These are phyloP conservation scores for Pteromalus puparum DNA, from an alignment of 1,140 invertebrate species.

Conservation along the genomic window DNA sequence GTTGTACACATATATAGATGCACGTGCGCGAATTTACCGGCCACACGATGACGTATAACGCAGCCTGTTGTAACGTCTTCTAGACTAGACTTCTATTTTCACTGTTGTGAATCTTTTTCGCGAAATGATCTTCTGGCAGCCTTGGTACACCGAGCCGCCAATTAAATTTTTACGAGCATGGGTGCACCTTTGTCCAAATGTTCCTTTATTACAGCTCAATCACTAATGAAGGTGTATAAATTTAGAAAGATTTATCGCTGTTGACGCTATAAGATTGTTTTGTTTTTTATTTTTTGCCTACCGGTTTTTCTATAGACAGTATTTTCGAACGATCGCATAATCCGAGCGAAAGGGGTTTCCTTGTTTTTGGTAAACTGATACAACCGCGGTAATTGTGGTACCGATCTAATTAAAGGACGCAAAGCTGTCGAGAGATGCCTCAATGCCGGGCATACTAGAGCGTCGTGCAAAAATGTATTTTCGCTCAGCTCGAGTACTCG, in stretches of 20 bases:
- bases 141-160: neutral
- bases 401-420: neutral
- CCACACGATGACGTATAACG: conserved; percentile 1
- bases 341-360: too few species aligned
- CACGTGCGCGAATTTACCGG: neutral
- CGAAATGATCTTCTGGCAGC: conserved; percentile 7
- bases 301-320: neutral
- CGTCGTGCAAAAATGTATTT: conserved; percentile 7
- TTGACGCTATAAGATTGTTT: neutral
- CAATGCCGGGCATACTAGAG: too few species aligned
- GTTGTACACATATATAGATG: neutral
- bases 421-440: neutral
- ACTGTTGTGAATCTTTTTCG: conserved; percentile 35
- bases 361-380: too few species aligned
- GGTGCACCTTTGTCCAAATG: neutral
- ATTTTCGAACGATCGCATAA: neutral
- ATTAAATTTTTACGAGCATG: conserved; percentile 34
- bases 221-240: conserved; percentile 18
- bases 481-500: neutral
- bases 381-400: neutral
- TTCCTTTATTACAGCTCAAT: conserved; percentile 46
- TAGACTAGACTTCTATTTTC: conserved; percentile 38
- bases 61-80: conserved; percentile 3
- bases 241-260: conserved; percentile 12
- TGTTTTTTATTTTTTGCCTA: neutral